phyloP scores from a whole-genome alignment of 1,140 invertebrate species.

The Hyles vespertilio region DNA sequence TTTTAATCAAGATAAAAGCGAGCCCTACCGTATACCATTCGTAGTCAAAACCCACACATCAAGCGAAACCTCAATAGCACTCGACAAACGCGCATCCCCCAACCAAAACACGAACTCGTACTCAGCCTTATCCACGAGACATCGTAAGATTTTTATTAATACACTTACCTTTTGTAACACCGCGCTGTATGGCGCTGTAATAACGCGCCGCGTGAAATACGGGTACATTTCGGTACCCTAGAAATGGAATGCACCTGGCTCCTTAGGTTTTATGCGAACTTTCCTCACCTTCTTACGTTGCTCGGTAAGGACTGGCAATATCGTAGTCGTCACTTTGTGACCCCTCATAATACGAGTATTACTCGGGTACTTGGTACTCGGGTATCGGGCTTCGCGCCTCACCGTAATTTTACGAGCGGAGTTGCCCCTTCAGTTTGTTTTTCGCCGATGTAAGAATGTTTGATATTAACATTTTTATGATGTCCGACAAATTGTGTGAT shows the following conservation, averaged over 20 bases:
- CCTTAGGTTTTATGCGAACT: slow-evolving; percentile 71
- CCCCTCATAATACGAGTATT: slow-evolving; percentile 70
- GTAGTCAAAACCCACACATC: slow-evolving; percentile 1
- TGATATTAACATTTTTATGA: slow-evolving; percentile 35
- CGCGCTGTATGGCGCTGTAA: slow-evolving; percentile 54
- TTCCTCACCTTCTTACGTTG: slow-evolving; percentile 64
- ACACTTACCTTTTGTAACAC: slow-evolving; percentile 51
- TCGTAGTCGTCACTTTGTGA: slow-evolving; percentile 69
- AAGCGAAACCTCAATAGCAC: not conserved
- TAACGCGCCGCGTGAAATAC: slow-evolving; percentile 68
- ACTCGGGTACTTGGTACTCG: slow-evolving; percentile 54
- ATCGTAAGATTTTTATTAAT: slow-evolving; percentile 65
- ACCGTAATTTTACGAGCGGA: slow-evolving; percentile 54
- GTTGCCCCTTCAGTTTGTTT: slow-evolving; percentile 40
- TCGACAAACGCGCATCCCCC: slow-evolving; percentile 19
- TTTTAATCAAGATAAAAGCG: too few species aligned
- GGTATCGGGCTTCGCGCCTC: slow-evolving; percentile 54
- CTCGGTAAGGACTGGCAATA: slow-evolving; percentile 65
- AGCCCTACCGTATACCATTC: too few species aligned
- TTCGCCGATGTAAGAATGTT: slow-evolving; percentile 30
- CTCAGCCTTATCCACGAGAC: slow-evolving; percentile 34
- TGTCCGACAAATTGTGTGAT: slow-evolving; percentile 26
- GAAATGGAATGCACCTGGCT: slow-evolving; percentile 72
- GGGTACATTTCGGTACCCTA: slow-evolving; percentile 59
- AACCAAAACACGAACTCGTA: slow-evolving; percentile 29